Base-by-base conservation (phyloP, 2,113 vertebrate genomes). In the Scortum barcoo region DNA sequence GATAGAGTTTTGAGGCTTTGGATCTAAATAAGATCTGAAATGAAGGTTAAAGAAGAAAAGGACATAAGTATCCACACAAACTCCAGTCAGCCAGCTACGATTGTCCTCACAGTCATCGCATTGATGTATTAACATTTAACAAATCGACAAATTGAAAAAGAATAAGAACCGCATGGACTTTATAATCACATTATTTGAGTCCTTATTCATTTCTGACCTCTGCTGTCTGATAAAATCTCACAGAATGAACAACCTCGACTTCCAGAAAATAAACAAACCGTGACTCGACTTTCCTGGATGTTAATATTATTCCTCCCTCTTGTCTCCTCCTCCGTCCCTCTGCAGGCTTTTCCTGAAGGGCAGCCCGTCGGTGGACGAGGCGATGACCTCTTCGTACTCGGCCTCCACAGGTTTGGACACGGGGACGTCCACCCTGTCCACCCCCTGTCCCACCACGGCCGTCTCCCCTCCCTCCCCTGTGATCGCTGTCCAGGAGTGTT, bases 261-360 rank as follows among this genome's bases (percentile, higher is more conserved):
- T 24, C 6, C 16, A 51, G 46, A 51, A 33, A 16, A 8, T 17
- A 17, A 65, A 66, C 60, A 10, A 36, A 14, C 19, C 7, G 38
- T 19, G 38, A 17, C 38, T 26, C 26, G 6, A 51, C 8, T 36
- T 63, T n/a, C 11, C 48, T 26, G 50, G 4, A 38, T 70, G 40
- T 60, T 28, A 61, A 40, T 30, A 3, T 60, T 24, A 33, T 20
- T 4, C 4, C 62, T 54, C 36, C 66, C 38, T 44, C 13, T 60
- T 38, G 24, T 50, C 19, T 68, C 51, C 10, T 48, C 30, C 33
- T 36, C 6, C 33, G 3, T 65, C 6, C 33, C 33, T 65, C 16
- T 2, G 1, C 76, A 99, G 97, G 42, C 96, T 97, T 26, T 99
- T 98, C 87, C 85, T 99, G 89, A 99, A 98, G 91, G 95, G 94